These are phyloP conservation scores for Polypterus bichir DNA, from an alignment of 2,113 vertebrate species.

Conservation along the genomic window DNA sequence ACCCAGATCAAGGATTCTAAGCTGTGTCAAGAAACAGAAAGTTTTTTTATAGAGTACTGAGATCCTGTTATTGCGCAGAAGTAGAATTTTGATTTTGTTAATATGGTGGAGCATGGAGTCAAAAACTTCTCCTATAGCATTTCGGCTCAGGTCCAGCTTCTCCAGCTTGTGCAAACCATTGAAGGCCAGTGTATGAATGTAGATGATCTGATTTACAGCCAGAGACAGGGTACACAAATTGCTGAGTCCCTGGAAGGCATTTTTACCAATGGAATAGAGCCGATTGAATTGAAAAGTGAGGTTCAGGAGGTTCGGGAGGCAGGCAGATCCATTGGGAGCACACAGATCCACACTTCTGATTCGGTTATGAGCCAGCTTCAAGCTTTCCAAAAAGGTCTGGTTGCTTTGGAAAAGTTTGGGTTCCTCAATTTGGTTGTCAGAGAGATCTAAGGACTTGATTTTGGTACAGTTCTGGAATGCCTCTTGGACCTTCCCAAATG, in stretches of 20 bases:
- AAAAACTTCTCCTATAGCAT: conserved; percentile 8
- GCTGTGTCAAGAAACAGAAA: neutral
- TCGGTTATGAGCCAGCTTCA: neutral
- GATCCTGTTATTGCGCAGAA: conserved; percentile 12
- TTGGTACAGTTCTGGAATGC: conserved; percentile 1
- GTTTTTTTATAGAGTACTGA: neutral
- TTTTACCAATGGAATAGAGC: neutral
- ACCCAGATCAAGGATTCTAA: conserved; percentile 3
- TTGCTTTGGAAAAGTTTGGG: neutral
- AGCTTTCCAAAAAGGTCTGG: neutral
- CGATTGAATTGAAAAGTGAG: conserved; percentile 8
- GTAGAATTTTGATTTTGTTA: conserved; percentile 1
- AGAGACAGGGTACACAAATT: neutral
- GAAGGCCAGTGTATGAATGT: conserved; percentile 6
- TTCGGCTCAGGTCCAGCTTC: conserved; percentile 1
- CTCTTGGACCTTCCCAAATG: neutral
- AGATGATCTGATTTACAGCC: conserved; percentile 9
- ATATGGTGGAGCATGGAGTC: neutral
- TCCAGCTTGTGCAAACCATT: conserved; percentile 1
- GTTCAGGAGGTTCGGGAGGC: conserved; percentile 1
- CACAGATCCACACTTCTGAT: conserved; percentile 7
- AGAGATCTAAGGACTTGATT: neutral
- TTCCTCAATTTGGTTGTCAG: conserved; percentile 1
- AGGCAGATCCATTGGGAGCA: neutral
- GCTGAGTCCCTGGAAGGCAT: neutral